Evolutionary conservation across 2,797 vertebrate genomes (phyloP), one percentile per base, ranked within the genome.

Genomic region (Epinephelus coioides): DNA sequence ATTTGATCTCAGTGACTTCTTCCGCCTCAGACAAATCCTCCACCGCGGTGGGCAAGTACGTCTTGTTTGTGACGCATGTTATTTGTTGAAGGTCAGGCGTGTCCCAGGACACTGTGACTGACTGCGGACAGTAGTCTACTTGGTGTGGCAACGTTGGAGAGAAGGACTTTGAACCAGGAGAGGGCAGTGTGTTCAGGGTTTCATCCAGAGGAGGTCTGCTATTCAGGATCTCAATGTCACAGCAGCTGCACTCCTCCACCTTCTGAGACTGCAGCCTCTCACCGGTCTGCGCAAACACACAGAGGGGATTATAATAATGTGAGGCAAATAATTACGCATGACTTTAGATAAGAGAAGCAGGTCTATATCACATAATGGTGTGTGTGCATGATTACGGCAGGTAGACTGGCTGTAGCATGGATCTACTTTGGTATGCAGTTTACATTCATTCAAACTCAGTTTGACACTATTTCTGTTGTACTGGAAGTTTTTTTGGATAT

Each of bases 181-280:
- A 27, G n/a, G 14, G 60, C 1, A 14, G 43, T 19, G 38, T 6
- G 25, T 55, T 23, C 40, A 25, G 13, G 2, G 12, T 43, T 81
- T 83, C 65, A 15, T 12, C 38, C 13, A 25, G 5, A 25, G 21
- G 19, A 66, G 67, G 61, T 63, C 44, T 55, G 66, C 43, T 30
- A 15, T 73, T 73, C 50, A 94, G 21, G 34, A 93, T 85, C 60
- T 94, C 86, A 6, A 94, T 78, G 27, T 90, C 64, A 56, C 89
- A 91, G 85, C 76, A 85, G 14, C 40, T 59, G 77, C 91, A 94
- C 13, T 95, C 93, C 30, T 93, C 91, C n/a, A 73, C 69, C 34
- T n/a, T 76, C 72, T 84, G 77, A 30, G 83, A 44, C 34, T 54
- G 73, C 64, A 94, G 43, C 66, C 43, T 81, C 44, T 88, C 74